Percentiles rank a stretch among this genome's conserved stretches.
phyloP scores from a whole-genome alignment of 1,140 invertebrate species.

The Polyergus mexicanus region DNA sequence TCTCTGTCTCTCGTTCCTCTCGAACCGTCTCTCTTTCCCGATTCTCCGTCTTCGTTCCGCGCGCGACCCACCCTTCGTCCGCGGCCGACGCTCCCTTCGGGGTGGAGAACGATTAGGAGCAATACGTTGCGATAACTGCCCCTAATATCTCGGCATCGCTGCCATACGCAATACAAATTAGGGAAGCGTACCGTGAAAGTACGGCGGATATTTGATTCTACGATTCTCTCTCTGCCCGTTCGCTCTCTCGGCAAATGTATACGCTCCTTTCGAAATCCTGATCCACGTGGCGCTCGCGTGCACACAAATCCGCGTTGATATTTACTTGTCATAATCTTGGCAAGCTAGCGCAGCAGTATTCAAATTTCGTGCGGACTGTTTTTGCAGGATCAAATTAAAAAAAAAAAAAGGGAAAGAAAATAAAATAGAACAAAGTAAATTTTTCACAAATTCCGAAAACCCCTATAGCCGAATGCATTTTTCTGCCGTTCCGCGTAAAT shows the following conservation, averaged over 20 bases:
- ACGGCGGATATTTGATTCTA: slow-evolving; percentile 76
- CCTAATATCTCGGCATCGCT: slow-evolving; percentile 83
- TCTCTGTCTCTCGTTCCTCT: slow-evolving; percentile 9
- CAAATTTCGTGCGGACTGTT: neutral
- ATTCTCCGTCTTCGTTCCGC: slow-evolving; percentile 25
- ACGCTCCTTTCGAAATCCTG: slow-evolving; percentile 32
- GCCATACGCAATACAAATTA: slow-evolving; percentile 84
- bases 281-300: slow-evolving; percentile 14
- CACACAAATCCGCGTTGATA: slow-evolving; percentile 6
- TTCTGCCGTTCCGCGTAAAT: neutral
- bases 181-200: slow-evolving; percentile 78
- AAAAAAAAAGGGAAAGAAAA: neutral
- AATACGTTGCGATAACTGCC: slow-evolving; percentile 86
- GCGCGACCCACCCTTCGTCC: slow-evolving; percentile 38
- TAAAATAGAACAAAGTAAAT: neutral
- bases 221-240: slow-evolving; percentile 64
- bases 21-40: slow-evolving; percentile 38
- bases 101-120: slow-evolving; percentile 85
- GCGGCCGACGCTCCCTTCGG: slow-evolving; percentile 55
- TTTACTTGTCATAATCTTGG: slow-evolving; percentile 39
- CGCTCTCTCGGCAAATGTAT: neutral
- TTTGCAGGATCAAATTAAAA: neutral
- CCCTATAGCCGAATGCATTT: neutral
- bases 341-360: neutral
- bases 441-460: neutral